These are phyloP conservation scores for Dermolepida albohirtum DNA, from an alignment of 2,888 invertebrate genomes.

Conservation along the genomic window DNA sequence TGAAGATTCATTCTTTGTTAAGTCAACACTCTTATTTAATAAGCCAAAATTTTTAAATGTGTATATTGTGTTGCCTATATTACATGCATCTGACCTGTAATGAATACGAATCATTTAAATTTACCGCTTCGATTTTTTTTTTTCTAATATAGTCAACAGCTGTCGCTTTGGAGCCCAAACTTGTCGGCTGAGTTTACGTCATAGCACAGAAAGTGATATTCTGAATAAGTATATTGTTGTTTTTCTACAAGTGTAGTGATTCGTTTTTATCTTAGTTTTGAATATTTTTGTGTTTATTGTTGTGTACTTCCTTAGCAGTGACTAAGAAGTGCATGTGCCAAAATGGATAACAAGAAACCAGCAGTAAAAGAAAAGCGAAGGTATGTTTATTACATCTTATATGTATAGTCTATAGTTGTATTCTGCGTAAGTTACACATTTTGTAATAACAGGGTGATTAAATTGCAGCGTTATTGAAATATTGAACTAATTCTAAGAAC, in stretches of 20 bases:
- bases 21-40: too few species aligned
- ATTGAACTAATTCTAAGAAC: too few species aligned
- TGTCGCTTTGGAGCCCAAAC: constrained; percentile 49
- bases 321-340: constrained; percentile 61
- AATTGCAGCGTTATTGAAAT: too few species aligned
- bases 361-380: constrained; percentile 76
- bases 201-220: constrained; percentile 55
- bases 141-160: constrained; percentile 17
- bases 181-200: constrained; percentile 54
- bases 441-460: neutral
- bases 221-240: constrained; percentile 53
- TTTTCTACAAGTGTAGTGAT: constrained; percentile 46
- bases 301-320: constrained; percentile 64
- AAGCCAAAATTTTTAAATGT: neutral
- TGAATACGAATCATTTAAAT: constrained; percentile 13
- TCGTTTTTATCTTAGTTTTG: constrained; percentile 43
- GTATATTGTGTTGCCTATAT: constrained; percentile 14
- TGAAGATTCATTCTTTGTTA: too few species aligned
- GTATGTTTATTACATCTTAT: constrained; percentile 64
- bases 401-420: neutral
- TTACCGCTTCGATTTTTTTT: constrained; percentile 1
- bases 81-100: neutral
- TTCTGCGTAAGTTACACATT: neutral
- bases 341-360: constrained; percentile 61
- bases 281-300: constrained; percentile 44